phyloP scores from a whole-genome alignment of 2,888 invertebrate species.

The Nomada fabriciana region DNA sequence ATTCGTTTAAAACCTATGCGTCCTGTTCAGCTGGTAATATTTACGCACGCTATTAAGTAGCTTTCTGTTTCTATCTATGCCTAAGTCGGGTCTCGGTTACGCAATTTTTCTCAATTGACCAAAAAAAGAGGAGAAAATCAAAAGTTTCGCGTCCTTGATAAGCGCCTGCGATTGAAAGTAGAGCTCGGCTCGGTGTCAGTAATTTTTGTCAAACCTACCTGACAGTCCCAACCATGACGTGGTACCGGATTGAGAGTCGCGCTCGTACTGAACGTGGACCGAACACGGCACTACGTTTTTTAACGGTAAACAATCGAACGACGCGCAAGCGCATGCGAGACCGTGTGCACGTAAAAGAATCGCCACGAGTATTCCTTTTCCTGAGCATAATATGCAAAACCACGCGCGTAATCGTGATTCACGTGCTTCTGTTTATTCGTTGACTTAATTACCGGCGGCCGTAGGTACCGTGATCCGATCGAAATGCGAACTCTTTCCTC shows the following conservation, averaged over 20 bases:
- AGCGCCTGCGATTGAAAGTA: not conserved
- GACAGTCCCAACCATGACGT: slow-evolving; percentile 77
- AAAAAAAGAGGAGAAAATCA: too few species aligned
- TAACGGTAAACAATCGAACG: slow-evolving; percentile 70
- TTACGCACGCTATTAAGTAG: too few species aligned
- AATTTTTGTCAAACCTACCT: slow-evolving; percentile 63
- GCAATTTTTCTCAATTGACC: not conserved
- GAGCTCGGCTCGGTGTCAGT: not conserved
- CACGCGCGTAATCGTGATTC: slow-evolving; percentile 27
- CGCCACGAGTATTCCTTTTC: slow-evolving; percentile 33
- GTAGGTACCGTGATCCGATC: not conserved
- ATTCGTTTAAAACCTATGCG: too few species aligned
- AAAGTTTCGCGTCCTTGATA: not conserved
- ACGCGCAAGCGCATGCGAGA: slow-evolving; percentile 68
- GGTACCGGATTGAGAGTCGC: slow-evolving; percentile 70
- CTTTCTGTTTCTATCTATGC: too few species aligned
- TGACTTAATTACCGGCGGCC: not conserved
- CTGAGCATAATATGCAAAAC: slow-evolving; percentile 22
- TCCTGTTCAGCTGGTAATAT: too few species aligned
- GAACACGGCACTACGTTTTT: slow-evolving; percentile 65
- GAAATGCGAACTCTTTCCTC: not conserved
- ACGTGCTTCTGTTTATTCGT: slow-evolving; percentile 24
- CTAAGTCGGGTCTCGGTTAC: not conserved
- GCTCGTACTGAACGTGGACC: slow-evolving; percentile 73
- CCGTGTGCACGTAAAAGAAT: slow-evolving; percentile 38